Evolutionary conservation across 2,888 invertebrate species (phyloP), one percentile per base, ranked within the genome.

Genomic region (Cerastoderma edule): DNA sequence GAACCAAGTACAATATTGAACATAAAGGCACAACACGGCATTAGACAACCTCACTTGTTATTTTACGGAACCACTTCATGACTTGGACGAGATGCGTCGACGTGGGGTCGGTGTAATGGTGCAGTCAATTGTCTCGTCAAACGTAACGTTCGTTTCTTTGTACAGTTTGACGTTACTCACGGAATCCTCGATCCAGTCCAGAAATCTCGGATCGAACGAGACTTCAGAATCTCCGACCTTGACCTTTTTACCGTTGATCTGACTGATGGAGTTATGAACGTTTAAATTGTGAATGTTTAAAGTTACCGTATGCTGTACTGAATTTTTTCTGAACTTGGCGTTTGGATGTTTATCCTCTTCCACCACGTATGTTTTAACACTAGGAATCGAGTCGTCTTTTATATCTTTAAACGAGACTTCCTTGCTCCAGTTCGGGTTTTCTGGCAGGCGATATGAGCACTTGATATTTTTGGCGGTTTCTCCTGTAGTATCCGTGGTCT

Each of bases 341-440:
- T 68, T 64, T 8, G 67, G 70, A 39, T 60, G 4, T 19, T 53
- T 67, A 32, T 77, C 79, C 39, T 82, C 77, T 57, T 84, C 83
- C 1, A 86, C 74, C 22, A 84, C 84, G 27, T 86, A 86, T 13
- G 86, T 86, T 69, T 84, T 84, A 0, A 85, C 85, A 65, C 77
- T 86, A 0, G 86, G 84, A 53, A 86, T 83, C 16, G 79, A 53
- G 46, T 84, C 86, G 57, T 84, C 84, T 70, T 82, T 81, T 0
- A 77, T 79, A 39, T 85, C 85, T 44, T 78, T 82, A 53, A 83
- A 83, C 27, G 78, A 83, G 16, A 82, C 75, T 68, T 83, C 84
- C 48, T 84, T 82, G 19, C 76, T 74, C 78, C 83, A 83, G 48
- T 80, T 80, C 10, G 75, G 71, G 48, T 86, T 83, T 54, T 86